A percentile compares a stretch with the other conserved stretches of the same genome.
phyloP scores from a whole-genome alignment of 2,888 invertebrate species.

The Noctua janthina region DNA sequence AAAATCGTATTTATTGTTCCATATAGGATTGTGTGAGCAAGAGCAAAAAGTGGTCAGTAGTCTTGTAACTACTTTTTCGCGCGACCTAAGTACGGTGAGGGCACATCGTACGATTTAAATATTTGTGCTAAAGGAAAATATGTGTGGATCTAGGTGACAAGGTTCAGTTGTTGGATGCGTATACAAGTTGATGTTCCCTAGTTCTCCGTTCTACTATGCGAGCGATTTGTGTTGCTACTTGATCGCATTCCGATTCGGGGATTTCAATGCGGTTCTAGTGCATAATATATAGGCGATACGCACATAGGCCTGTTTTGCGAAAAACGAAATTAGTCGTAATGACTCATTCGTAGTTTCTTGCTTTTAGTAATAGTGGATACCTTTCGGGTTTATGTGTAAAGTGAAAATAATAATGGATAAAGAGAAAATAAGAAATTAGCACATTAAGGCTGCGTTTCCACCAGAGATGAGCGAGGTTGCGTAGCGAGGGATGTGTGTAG shows the following conservation, averaged over 20 bases:
- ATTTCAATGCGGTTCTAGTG: background rate
- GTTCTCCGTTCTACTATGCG: background rate
- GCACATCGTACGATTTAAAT: background rate
- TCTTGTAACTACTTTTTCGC: background rate
- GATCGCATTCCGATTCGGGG: background rate
- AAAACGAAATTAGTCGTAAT: conserved; percentile 2
- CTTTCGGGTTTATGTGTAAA: background rate
- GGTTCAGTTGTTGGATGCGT: background rate
- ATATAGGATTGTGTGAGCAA: background rate
- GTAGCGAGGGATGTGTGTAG: too few species aligned
- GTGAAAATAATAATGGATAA: background rate
- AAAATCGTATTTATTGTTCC: background rate
- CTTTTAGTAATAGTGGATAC: background rate
- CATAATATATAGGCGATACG: background rate
- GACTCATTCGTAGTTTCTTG: background rate
- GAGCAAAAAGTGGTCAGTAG: background rate
- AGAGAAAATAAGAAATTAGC: background rate
- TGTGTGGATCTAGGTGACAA: background rate
- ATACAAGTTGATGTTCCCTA: background rate
- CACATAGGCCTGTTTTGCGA: background rate
- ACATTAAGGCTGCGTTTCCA: background rate
- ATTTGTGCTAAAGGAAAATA: background rate
- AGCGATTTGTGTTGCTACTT: background rate
- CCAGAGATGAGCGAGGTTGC: too few species aligned
- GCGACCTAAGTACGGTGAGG: too few species aligned